Evolutionary conservation across 2,113 vertebrate genomes (phyloP).

Genomic region (Hypocryptadius cinnamomeus): DNA sequence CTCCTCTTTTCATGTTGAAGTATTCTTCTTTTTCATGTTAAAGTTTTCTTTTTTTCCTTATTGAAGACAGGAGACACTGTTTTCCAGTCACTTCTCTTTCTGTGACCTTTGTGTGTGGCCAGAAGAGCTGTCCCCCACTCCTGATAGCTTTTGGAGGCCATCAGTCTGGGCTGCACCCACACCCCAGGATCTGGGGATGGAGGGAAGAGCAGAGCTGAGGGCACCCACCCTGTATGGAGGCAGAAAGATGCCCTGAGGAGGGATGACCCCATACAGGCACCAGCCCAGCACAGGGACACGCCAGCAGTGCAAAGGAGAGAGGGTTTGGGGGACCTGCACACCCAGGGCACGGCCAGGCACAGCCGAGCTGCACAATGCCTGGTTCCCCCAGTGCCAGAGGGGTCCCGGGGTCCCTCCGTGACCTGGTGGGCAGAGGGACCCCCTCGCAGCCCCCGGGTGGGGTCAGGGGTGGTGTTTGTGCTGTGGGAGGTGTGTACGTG

Average conservation of each 20-base stretch:
- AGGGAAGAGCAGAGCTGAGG: not conserved
- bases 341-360: not conserved
- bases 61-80: not conserved
- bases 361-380: not conserved
- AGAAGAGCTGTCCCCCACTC: not conserved
- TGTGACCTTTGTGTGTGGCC: not conserved
- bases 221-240: too few species aligned
- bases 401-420: not conserved
- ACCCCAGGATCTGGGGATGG: not conserved
- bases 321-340: not conserved
- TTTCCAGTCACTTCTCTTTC: not conserved
- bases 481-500: not conserved
- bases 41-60: not conserved
- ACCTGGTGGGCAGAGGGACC: not conserved
- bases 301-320: accelerated
- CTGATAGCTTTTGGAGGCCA: not conserved
- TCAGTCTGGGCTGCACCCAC: not conserved
- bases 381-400: accelerated
- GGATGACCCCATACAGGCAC: not conserved
- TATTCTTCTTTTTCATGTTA: not conserved
- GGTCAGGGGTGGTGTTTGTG: not conserved
- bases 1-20: not conserved
- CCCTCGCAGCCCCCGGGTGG: not conserved
- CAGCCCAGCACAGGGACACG: accelerated
- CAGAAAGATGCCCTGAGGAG: not conserved